Base-by-base conservation (phyloP, 2,113 vertebrate species). In the Paradoxurus hermaphroditus region DNA sequence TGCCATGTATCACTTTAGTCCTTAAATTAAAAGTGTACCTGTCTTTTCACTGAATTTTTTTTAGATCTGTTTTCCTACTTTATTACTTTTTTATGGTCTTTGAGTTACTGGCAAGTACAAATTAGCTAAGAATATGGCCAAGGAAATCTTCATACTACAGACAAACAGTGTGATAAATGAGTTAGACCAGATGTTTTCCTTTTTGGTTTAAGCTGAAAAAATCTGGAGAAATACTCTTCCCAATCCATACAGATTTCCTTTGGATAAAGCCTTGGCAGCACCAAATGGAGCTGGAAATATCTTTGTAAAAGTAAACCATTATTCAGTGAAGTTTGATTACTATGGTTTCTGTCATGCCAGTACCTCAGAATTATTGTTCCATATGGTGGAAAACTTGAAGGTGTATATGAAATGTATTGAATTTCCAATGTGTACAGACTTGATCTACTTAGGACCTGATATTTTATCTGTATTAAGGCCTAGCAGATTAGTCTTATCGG, bases 91-190 rank as follows among this genome's bases (percentile, higher is more conserved):
- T 97, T 87, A 82, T 65, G 15, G 4, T 68, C 75, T 97, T 90
- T 84, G 34, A 96, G 36, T 95, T 97, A 92, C 23, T 79, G 18
- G 44, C 68, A 92, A 81, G 59, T 83, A 91, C 18, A 93, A 87
- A 87, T 73, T 59, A 92, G 29, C 51, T 70, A 95, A 90, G 13
- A 92, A 92, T 82, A 82, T 77, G 25, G 21, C 85, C 73, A 92
- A 85, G 51, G 85, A 91, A 91, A 90, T 27, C 21, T 51, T 93
- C 59, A 44, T 73, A 68, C 70, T 82, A 59, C 36, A 89, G 73
- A 92, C 36, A 95, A 96, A 82, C 18, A 53, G 15, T 90, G 44
- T 95, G 88, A 94, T 90, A 85, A 96, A 94, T 92, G 77, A 94
- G 14, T 36, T 63, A 86, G 63, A 94, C 62, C 53, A 90, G 92